Evolutionary conservation across 2,888 invertebrate species (phyloP), one percentile per base, ranked within the genome.

Genomic region (Caenorhabditis parvicauda): DNA sequence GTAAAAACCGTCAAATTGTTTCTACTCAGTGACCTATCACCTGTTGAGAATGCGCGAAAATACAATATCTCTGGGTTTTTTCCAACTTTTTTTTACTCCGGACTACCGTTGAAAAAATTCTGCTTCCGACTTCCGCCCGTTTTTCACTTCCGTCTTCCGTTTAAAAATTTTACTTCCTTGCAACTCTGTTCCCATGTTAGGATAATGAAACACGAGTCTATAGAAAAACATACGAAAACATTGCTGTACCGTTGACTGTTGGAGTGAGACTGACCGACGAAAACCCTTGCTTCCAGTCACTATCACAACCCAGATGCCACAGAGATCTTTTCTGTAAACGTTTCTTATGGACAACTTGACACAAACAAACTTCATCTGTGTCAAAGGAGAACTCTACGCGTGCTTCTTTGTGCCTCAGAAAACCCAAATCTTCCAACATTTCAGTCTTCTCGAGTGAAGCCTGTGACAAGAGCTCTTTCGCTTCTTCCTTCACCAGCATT

Each of bases 251-350:
- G 25, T 56, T 43, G 17, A 74, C 75, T 2, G 77, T 71, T 21
- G 56, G 59, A 5, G 38, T 43, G 4, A 76, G 55, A 17, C 70
- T 53, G n/a, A 60, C 62, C 19, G 59, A 61, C 19, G 79, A 76
- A 59, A 70, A 80, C 1, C 79, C 79, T 56, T 79, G 74, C 37
- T 67, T 70, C 74, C 76, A 77, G 43, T 75, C 76, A 24, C 74
- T 67, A 41, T 79, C 79, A 46, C 76, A 72, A 14, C 79, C 79
- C 3, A 57, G 74, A 51, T 70, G 64, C 79, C 79, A 79, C 17
- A 63, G 37, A 48, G 56, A 46, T 2, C 56, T 17, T 21, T 50
- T 57, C 58, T 61, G 38, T 41, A 56, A 51, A n/a, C 32, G 14
- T 51, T n/a, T n/a, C n/a, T n/a, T n/a, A n/a, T n/a, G n/a, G n/a